Evolutionary conservation across 1,140 invertebrate genomes (phyloP), one percentile per base, ranked within the genome.

Genomic region (Cotesia chilonis): DNA sequence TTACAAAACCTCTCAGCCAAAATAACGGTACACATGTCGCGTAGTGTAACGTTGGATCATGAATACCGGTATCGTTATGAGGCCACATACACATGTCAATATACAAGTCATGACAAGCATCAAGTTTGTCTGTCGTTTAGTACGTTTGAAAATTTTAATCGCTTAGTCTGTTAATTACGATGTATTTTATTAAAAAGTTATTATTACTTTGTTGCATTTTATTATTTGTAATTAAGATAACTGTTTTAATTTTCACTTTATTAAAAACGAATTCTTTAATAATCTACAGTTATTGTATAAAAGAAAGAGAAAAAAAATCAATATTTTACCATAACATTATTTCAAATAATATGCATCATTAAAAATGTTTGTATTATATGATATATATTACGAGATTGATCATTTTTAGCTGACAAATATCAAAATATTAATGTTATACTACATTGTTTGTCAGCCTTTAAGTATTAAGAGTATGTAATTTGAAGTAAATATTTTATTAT

Each of bases 1-100:
- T 72, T 72, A 72, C 70, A 72, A 72, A 72, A 72, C 70, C 70
- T 72, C 41, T 14, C 63, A 72, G 64, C 70, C 70, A 41, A 72
- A 72, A 72, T 72, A 72, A 72, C 70, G 70, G 70, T 36, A 72
- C 57, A 65, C 60, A 36, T 51, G 60, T 70, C 14, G 64, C 37
- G 70, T 41, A 47, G 70, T 65, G 36, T 71, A 41, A 37, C 38
- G 6, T 71, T 17, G 47, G 52, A 55, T 71, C 47, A 36, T 66
- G 51, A 51, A 67, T 67, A 72, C 70, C 64, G 64, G 55, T 60
- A 51, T 55, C 47, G 64, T 61, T 60, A 55, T 66, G 41, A 28
- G 36, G 61, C 52, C 20, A 20, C 14, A 72, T 36, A 54, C 20
- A 20, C 14, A 72, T 36, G 63, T 67, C 52, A 12, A 35, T 67